Percentiles rank a stretch among this genome's conserved stretches.
These are phyloP conservation scores for Pyrocephalus nanus DNA, from an alignment of 2,797 vertebrate species.

Conservation along the genomic window DNA sequence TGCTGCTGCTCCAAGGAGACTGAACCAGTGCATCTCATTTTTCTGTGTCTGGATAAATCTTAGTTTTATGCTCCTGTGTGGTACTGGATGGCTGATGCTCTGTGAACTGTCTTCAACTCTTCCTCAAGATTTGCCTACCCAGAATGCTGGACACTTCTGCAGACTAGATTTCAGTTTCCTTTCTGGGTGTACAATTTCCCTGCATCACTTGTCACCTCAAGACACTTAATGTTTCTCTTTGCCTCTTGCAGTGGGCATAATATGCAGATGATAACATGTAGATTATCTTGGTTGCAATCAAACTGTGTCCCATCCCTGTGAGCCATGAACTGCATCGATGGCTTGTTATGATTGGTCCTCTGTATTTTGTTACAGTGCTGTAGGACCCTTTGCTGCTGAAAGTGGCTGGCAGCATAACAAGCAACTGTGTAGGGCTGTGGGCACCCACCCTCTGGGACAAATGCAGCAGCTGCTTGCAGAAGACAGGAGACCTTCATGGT, in stretches of 20 bases:
- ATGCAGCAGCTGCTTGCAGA: neutral
- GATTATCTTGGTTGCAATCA: neutral
- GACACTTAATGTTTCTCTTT: neutral
- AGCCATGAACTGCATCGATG: neutral
- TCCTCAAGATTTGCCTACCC: neutral
- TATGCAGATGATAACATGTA: neutral
- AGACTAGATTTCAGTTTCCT: neutral
- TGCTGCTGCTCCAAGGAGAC: neutral
- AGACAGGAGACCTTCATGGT: neutral
- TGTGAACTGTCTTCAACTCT: neutral
- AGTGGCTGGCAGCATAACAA: neutral
- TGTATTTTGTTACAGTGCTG: neutral
- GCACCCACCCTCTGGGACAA: neutral
- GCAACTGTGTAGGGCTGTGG: fast-evolving
- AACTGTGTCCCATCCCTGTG: neutral
- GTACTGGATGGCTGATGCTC: neutral
- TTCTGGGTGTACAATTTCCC: neutral
- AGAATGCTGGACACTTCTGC: neutral
- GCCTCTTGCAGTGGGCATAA: neutral
- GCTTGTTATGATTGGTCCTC: neutral
- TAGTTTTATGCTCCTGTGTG: neutral
- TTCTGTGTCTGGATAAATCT: neutral
- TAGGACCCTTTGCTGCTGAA: neutral
- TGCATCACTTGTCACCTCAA: neutral
- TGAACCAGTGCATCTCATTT: neutral